Evolutionary conservation across 2,113 vertebrate species (phyloP), one percentile per base, ranked within the genome.

Genomic region (Pelecanoides urinatrix): DNA sequence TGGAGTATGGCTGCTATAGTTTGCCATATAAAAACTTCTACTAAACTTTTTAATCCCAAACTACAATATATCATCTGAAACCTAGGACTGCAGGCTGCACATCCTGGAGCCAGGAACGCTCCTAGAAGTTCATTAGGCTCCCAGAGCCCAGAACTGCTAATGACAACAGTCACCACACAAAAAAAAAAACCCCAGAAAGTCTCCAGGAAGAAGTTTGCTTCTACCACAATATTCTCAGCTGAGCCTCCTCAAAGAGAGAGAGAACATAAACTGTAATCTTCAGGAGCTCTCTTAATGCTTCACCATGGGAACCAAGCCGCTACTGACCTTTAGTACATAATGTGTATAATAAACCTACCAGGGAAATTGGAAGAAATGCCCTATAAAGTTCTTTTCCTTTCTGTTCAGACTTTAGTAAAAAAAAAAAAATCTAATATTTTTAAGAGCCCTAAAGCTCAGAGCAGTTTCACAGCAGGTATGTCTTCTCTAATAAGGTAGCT

Each of bases 151-250:
- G n/a, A 49, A 59, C 17, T 45, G 9, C 61, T 56, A 36, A 72
- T 26, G 9, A 30, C 45, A 80, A 7, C 45, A 86, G 23, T 72
- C 62, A 74, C 5, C 6, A 80, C 82, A 59, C 21, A 40, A 79
- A 80, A 15, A 0, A 40, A 79, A 80, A 15, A 0, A 0, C 1
- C 0, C 1, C 52, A 7, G 30, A 56, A 52, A 56, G 19, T n/a
- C n/a, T 88, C n/a, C 32, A n/a, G 18, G n/a, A 61, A 77, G 15
- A 75, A 71, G 36, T 25, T 11, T 49, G 25, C 45, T 44, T 86
- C 75, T 88, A 13, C 13, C n/a, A 62, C 49, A 68, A 3, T 45
- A 66, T 42, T 82, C 25, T 73, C 75, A 67, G 25, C 25, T 62
- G 36, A 80, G 17, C 32, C 19, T 86, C n/a, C 67, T 88, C 50